Conservation (phyloP, 2,888 invertebrate genomes). For the Lathronympha strigana region DNA sequence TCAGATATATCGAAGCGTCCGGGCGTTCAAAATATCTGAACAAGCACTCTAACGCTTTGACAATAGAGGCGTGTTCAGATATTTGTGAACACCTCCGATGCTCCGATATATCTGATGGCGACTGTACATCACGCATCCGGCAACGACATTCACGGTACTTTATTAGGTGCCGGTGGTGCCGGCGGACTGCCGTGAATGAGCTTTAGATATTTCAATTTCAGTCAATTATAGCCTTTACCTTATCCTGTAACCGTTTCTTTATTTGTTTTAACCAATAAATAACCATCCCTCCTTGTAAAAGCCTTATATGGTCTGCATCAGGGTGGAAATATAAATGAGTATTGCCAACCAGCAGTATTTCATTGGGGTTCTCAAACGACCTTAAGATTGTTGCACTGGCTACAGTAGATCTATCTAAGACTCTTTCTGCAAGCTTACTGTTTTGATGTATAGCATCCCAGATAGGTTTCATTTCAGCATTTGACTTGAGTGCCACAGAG, state of each 20-base stretch:
- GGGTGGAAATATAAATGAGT: constrained; percentile 98
- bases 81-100: too few species aligned
- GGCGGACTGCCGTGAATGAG: too few species aligned
- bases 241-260: constrained; percentile 62
- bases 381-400: constrained; percentile 86
- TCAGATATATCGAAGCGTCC: too few species aligned
- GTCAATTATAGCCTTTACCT: constrained; percentile 54
- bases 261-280: constrained; percentile 88
- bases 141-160: too few species aligned
- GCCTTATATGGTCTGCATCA: constrained; percentile 93
- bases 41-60: too few species aligned
- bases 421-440: constrained; percentile 80
- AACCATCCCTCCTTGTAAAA: constrained; percentile 91
- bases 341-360: constrained; percentile 89
- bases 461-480: constrained; percentile 81
- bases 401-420: constrained; percentile 87
- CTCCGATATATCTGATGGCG: too few species aligned
- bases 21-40: too few species aligned
- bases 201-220: too few species aligned
- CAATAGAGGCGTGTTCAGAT: too few species aligned
- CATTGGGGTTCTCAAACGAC: constrained; percentile 80
- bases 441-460: constrained; percentile 86
- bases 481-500: constrained; percentile 82
- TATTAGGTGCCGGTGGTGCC: too few species aligned
- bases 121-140: too few species aligned